Conservation (phyloP, 2,797 vertebrate genomes). For the Sebastiscus tertius region DNA sequence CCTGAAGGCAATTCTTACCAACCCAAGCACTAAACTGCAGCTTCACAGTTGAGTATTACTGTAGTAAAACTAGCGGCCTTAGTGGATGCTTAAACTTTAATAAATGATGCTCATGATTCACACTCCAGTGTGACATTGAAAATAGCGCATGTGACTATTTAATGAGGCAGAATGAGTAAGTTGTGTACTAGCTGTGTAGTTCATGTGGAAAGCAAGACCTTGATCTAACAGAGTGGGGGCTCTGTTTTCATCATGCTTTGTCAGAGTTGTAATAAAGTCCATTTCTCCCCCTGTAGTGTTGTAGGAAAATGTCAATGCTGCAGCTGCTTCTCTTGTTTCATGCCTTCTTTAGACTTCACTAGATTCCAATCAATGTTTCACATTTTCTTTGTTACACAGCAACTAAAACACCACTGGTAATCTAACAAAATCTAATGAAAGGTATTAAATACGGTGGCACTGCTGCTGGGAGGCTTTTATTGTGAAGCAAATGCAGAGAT, state of each 20-base stretch:
- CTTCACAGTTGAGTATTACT: background rate
- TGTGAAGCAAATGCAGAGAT: conserved; percentile 2
- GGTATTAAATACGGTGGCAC: conserved; percentile 24
- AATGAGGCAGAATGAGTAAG: background rate
- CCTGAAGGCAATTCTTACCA: background rate
- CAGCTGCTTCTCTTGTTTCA: background rate
- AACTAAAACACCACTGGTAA: conserved; percentile 6
- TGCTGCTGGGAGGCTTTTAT: conserved; percentile 28
- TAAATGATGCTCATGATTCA: background rate
- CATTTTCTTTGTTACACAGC: background rate
- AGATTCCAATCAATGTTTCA: background rate
- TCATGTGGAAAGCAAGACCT: background rate
- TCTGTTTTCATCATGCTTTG: background rate
- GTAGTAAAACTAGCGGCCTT: background rate
- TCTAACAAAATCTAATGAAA: conserved; percentile 14
- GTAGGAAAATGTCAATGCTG: background rate
- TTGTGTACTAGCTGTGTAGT: background rate
- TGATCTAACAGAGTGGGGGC: background rate
- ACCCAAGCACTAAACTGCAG: background rate
- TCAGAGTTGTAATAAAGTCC: background rate
- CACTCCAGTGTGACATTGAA: background rate
- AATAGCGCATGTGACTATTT: too few relatives aligned
- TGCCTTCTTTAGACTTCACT: background rate
- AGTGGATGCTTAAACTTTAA: background rate
- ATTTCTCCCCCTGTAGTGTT: background rate